phyloP scores from a whole-genome alignment of 1,140 invertebrate genomes.

The Epicauta chinensis region DNA sequence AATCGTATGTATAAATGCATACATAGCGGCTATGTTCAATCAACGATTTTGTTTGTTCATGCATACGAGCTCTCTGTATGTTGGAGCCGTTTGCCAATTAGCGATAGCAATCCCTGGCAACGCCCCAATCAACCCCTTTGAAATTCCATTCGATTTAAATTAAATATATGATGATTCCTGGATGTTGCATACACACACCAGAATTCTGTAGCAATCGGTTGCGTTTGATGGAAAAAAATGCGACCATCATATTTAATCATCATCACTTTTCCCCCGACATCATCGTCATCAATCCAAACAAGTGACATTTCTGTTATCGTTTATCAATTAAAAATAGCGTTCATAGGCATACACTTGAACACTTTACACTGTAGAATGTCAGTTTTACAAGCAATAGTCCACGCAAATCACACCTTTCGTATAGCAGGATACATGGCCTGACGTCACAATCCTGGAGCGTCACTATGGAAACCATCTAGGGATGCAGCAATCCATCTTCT shows the following conservation, averaged over 20 bases:
- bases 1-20: too few relatives aligned
- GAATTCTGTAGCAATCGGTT: too few relatives aligned
- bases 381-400: constrained; percentile 5
- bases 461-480: constrained; percentile 37
- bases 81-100: constrained; percentile 23
- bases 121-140: constrained; percentile 15
- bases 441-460: constrained; percentile 36
- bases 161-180: constrained; percentile 9
- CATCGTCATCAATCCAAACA: too few relatives aligned
- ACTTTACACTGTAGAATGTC: not conserved
- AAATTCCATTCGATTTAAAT: constrained; percentile 16
- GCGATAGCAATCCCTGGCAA: constrained; percentile 19
- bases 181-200: not conserved
- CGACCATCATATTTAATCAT: too few relatives aligned
- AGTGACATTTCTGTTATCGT: too few relatives aligned
- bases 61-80: constrained; percentile 17
- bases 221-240: too few relatives aligned
- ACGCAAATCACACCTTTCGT: constrained; percentile 15
- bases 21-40: constrained; percentile 11
- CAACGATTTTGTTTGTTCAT: constrained; percentile 24
- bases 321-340: too few relatives aligned
- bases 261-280: too few relatives aligned
- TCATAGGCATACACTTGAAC: too few relatives aligned
- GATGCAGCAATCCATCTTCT: constrained; percentile 38
- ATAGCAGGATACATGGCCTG: constrained; percentile 18